Percentiles rank a stretch among this genome's conserved stretches.
phyloP scores from a whole-genome alignment of 2,888 invertebrate genomes.

The Proisotoma minuta region DNA sequence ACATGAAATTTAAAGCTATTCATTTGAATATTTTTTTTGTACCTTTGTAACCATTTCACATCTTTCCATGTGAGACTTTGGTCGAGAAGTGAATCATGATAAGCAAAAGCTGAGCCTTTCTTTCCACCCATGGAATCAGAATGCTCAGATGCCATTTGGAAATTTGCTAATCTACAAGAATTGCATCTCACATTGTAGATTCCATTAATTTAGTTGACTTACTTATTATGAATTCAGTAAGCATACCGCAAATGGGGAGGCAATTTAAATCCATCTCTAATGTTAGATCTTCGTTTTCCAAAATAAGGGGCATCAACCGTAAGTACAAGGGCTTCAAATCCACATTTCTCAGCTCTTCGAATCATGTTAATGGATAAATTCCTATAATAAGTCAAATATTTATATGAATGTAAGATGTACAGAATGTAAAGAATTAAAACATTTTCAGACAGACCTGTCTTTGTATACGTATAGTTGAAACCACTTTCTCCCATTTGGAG shows the following conservation, averaged over 20 bases:
- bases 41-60: conserved; percentile 75
- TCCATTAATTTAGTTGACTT: neutral
- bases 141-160: conserved; percentile 56
- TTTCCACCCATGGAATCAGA: conserved; percentile 54
- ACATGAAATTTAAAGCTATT: neutral
- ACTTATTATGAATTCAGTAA: neutral
- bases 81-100: conserved; percentile 72
- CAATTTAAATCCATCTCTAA: conserved; percentile 75
- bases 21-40: neutral
- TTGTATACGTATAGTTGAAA: conserved; percentile 76
- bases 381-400: conserved; percentile 51
- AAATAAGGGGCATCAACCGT: conserved; percentile 86
- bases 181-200: too few relatives aligned
- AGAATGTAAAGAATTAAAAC: neutral
- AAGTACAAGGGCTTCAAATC: conserved; percentile 79
- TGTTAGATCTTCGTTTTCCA: conserved; percentile 74
- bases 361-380: conserved; percentile 68
- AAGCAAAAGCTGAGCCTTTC: conserved; percentile 71
- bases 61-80: conserved; percentile 79
- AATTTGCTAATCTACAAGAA: conserved; percentile 80
- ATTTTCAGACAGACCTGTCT: conserved; percentile 59
- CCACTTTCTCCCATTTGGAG: conserved; percentile 74
- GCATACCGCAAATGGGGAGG: conserved; percentile 70
- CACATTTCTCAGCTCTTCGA: conserved; percentile 59
- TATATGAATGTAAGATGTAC: neutral